Base-by-base conservation (phyloP, 2,113 vertebrate genomes). In the Lasiurus borealis region DNA sequence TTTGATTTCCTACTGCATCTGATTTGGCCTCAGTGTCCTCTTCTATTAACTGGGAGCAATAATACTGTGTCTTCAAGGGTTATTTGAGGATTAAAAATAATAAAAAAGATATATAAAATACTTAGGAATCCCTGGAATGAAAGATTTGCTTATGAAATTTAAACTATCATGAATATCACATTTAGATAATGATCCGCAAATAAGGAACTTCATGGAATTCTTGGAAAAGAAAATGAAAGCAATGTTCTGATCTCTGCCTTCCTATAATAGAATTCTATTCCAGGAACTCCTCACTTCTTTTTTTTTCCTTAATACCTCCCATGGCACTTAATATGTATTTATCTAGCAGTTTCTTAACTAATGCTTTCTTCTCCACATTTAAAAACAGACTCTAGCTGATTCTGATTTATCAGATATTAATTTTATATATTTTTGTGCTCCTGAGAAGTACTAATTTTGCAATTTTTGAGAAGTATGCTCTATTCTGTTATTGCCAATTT, bases 221-320 rank as follows among this genome's bases (percentile, higher is more conserved):
- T 85, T 95, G 62, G 59, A 71, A 88, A 95, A 93, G 16, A 80
- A 94, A 78, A 91, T 59, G 25, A 46, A 91, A 77, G 9, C 7
- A 25, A 29, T 88, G 36, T 95, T 78, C 40, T 97, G 71, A 69
- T 94, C 50, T 78, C 93, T 29, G 59, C 71, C 85, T 27, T 59
- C 78, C 29, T 91, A 59, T 78, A 68, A 29, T 31, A 92, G 3
- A 95, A 92, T 94, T 95, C 14, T n/a, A 54, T 77, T 95, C 82
- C 48, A 96, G 62, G 9, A 85, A 89, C 97, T 69, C 91, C 83
- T 15, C 21, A 46, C 6, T 95, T 95, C 96, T 66, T 52, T 95
- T n/a, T 40, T 78, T 76, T 72, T 19, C 44, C 46, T 46, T 6
- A 6, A 14, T 31, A 44, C 25, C 27, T 57, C 68, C 64, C 19